Evolutionary conservation across 2,113 vertebrate genomes (phyloP), one percentile per base, ranked within the genome.

Genomic region (Sinocyclocheilus anophthalmus): DNA sequence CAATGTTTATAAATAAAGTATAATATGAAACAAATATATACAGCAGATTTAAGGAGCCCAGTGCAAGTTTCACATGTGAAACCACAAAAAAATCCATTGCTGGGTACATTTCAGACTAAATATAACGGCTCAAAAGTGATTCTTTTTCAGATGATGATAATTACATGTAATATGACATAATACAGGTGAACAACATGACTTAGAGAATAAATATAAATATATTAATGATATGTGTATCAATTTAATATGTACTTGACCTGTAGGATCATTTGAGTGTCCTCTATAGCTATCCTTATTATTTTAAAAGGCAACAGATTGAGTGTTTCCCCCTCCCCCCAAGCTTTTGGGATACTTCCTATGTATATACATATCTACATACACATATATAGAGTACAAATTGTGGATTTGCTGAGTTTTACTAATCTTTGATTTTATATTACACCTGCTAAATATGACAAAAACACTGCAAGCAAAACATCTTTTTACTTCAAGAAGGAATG

Each of bases 401-500:
- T 12, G 45, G 57, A 42, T 63, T 85, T 39, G 77, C 45, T 80
- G 65, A 87, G 67, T 48, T 61, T 42, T 26, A 75, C 24, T 45
- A 57, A 70, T 81, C 12, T 81, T 53, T 26, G 39, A 67, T 67
- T 18, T 81, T 18, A 59, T 39, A 75, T 65, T 50, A 77, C 84
- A 72, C 30, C 50, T 65, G 45, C 48, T 80, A 50, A 50, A 75
- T 20, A 39, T 70, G 33, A 42, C 18, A 63, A 48, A 53, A 81
- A 70, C 76, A 75, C 76, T 67, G 69, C 70, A 55, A 55, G 61
- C 73, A 70, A 85, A 87, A 90, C 90, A 48, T 12, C 0, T 90
- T 89, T 76, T 50, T 26, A 13, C 42, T 69, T 53, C 59, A 61
- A 61, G 50, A 69, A 85, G 24, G 45, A 67, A 81, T 75, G 33